Percentiles rank a stretch among this genome's conserved stretches.
Conservation (phyloP, 1,140 invertebrate genomes). For the Paralvinella palmiformis region DNA sequence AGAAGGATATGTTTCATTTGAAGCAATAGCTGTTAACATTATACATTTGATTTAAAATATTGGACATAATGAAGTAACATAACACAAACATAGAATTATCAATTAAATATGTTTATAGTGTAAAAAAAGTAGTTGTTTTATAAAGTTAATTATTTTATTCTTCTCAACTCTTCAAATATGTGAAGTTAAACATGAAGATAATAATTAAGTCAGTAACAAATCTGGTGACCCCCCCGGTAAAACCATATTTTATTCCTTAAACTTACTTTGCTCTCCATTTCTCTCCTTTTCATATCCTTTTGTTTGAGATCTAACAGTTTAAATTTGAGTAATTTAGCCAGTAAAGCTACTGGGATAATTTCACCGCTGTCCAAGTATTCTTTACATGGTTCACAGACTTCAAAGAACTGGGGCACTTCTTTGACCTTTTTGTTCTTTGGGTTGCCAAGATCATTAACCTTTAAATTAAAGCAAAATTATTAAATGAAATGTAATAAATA, state of each 20-base stretch:
- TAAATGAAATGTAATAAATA: background rate
- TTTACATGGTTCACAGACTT: conserved; percentile 45
- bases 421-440: conserved; percentile 45
- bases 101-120: background rate
- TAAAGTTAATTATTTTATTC: background rate
- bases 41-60: too few species aligned
- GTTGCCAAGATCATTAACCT: conserved; percentile 44
- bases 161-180: background rate
- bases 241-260: too few species aligned
- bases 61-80: too few species aligned
- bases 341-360: conserved; percentile 37
- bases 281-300: conserved; percentile 38
- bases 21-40: too few species aligned
- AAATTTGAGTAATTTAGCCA: conserved; percentile 46
- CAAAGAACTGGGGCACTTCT: conserved; percentile 37
- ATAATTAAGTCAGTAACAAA: background rate
- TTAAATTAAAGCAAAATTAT: conserved; percentile 2
- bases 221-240: background rate
- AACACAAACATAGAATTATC: background rate
- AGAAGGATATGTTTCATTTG: too few species aligned
- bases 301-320: conserved; percentile 40
- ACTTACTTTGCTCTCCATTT: conserved; percentile 39
- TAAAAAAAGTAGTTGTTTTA: background rate
- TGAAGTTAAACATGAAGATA: background rate
- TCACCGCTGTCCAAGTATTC: conserved; percentile 39